Percentiles rank a stretch among this genome's conserved stretches.
Evolutionary conservation across 2,113 vertebrate species (phyloP).

Genomic region (Entosphenus tridentatus): DNA sequence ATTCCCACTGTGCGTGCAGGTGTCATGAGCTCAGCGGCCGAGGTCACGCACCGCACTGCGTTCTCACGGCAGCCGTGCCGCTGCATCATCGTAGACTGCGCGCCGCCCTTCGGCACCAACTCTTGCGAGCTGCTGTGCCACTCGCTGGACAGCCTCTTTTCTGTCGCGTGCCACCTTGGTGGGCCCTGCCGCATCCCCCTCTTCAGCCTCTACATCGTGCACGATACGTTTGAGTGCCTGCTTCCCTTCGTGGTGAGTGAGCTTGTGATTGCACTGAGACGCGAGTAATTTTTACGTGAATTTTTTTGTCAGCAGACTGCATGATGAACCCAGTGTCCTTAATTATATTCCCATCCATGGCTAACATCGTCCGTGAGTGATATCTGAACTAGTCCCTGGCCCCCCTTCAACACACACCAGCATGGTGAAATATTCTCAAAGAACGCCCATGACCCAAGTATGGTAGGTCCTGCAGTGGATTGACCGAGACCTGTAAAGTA

Average conservation of each 20-base stretch:
- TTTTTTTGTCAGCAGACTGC: no score
- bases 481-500: no score
- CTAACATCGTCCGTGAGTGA: no score
- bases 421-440: no score
- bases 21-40: not conserved
- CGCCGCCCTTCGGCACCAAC: constrained; percentile 39
- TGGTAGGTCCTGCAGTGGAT: no score
- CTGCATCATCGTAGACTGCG: constrained; percentile 42
- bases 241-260: constrained; percentile 56
- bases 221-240: constrained; percentile 51
- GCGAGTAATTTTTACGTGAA: no score
- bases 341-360: no score
- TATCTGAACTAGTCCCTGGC: no score
- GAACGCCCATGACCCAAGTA: no score
- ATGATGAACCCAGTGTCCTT: no score
- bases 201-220: constrained; percentile 51
- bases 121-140: constrained; percentile 33
- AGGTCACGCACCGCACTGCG: constrained; percentile 13
- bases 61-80: constrained; percentile 28
- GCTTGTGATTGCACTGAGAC: not conserved
- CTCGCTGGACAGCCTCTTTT: constrained; percentile 54
- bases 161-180: constrained; percentile 35
- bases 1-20: no score
- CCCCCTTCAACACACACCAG: no score
- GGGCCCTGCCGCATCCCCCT: constrained; percentile 46